Conservation (phyloP, 1,140 invertebrate genomes). For the Cataglyphis hispanica region DNA sequence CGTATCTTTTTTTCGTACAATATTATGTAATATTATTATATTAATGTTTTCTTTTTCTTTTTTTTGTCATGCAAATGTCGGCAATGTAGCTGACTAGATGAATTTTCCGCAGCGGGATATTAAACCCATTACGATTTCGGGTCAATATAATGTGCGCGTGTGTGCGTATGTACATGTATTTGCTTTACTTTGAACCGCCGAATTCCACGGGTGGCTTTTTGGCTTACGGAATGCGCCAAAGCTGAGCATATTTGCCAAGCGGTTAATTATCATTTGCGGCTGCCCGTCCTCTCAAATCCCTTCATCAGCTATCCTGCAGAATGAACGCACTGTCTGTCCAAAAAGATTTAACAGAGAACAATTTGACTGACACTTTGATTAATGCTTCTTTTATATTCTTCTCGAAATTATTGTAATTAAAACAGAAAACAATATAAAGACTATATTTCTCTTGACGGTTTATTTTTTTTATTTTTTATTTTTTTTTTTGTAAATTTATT, state of each 20-base stretch:
- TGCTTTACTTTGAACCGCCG: slow-evolving; percentile 77
- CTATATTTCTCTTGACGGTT: not conserved
- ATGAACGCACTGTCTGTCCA: not conserved
- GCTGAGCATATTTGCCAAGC: slow-evolving; percentile 77
- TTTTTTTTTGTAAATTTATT: not conserved
- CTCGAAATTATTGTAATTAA: not conserved
- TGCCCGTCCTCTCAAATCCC: slow-evolving; percentile 33
- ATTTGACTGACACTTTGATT: slow-evolving; percentile 15
- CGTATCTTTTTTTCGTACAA: too few species aligned
- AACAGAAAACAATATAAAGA: not conserved
- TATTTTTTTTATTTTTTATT: not conserved
- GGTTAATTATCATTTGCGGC: slow-evolving; percentile 79
- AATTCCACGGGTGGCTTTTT: slow-evolving; percentile 72
- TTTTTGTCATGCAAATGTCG: not conserved
- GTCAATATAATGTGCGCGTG: slow-evolving; percentile 23
- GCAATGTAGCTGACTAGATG: not conserved
- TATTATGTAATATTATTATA: too few species aligned
- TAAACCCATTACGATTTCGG: slow-evolving; percentile 37
- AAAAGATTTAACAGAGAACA: slow-evolving; percentile 12
- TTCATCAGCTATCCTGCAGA: slow-evolving; percentile 12
- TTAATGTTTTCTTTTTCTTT: too few species aligned
- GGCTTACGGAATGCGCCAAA: slow-evolving; percentile 73
- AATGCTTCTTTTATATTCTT: not conserved
- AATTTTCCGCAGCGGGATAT: slow-evolving; percentile 5
- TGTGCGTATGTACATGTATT: slow-evolving; percentile 59